Conservation (phyloP, 2,113 vertebrate species). For the Bufo bufo region DNA sequence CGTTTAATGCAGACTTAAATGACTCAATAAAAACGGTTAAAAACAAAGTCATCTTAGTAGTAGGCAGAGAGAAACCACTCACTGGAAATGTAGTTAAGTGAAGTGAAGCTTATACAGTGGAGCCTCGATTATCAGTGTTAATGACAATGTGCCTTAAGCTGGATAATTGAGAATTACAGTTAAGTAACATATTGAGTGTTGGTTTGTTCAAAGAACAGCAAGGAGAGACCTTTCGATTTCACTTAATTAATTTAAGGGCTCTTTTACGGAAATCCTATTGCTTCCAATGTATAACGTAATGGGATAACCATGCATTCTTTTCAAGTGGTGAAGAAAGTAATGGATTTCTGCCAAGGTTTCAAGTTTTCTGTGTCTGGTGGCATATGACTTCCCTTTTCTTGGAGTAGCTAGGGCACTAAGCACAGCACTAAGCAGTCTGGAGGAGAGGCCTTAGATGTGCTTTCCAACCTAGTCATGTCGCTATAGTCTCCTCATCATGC, state of each 20-base stretch:
- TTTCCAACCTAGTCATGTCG: no score
- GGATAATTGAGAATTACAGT: not conserved
- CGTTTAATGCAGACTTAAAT: not conserved
- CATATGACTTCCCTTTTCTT: no score
- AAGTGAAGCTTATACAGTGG: not conserved
- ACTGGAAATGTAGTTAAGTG: not conserved
- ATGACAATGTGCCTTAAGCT: constrained; percentile 2
- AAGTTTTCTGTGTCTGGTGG: no score
- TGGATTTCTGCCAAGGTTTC: no score
- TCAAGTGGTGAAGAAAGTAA: no score
- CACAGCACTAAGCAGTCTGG: no score
- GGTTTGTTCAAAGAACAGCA: not conserved
- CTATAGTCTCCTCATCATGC: no score
- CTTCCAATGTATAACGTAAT: not conserved
- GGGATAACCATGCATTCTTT: not conserved
- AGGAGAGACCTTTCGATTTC: not conserved
- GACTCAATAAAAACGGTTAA: not conserved
- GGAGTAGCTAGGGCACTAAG: no score
- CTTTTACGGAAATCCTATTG: not conserved
- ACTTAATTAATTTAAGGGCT: not conserved
- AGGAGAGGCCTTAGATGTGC: no score
- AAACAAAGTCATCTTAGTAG: not conserved
- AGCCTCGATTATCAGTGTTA: not conserved
- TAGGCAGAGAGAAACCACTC: not conserved
- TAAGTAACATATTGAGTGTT: not conserved